Conservation (phyloP, 2,113 vertebrate genomes). For the Peromyscus maniculatus region DNA sequence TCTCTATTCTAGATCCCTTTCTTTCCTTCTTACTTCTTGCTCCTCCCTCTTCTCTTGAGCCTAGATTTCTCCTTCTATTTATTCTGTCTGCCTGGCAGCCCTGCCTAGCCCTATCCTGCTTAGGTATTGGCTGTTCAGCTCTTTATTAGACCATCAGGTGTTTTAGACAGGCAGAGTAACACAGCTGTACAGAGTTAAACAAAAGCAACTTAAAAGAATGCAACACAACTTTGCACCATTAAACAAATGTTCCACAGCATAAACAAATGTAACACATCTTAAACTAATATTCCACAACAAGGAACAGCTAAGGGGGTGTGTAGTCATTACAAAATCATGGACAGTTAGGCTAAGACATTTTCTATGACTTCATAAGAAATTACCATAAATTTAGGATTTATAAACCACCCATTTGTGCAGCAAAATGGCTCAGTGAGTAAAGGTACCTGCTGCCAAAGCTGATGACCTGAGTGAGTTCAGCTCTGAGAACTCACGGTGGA, state of each 20-base stretch:
- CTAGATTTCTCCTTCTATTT: background rate
- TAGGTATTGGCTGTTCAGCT: background rate
- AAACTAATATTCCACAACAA: background rate
- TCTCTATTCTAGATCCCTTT: background rate
- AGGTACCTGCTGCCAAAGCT: background rate
- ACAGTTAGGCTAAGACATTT: background rate
- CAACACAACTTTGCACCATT: background rate
- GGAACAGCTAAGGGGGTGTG: conserved; percentile 13
- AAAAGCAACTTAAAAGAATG: background rate
- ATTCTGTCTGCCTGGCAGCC: background rate
- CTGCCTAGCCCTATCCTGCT: background rate
- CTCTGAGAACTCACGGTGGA: background rate
- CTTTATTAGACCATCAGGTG: background rate
- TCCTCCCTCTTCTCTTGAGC: background rate
- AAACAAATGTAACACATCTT: background rate
- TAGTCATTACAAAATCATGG: background rate
- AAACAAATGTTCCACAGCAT: background rate
- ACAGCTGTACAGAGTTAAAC: background rate
- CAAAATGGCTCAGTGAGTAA: background rate
- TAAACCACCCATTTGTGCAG: background rate
- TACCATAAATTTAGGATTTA: background rate
- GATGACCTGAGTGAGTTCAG: too few relatives aligned
- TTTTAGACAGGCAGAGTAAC: background rate
- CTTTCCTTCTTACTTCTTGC: background rate
- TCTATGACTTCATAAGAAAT: background rate